Base-by-base conservation (phyloP, 2,888 invertebrate species). In the Drosophila limbata region DNA sequence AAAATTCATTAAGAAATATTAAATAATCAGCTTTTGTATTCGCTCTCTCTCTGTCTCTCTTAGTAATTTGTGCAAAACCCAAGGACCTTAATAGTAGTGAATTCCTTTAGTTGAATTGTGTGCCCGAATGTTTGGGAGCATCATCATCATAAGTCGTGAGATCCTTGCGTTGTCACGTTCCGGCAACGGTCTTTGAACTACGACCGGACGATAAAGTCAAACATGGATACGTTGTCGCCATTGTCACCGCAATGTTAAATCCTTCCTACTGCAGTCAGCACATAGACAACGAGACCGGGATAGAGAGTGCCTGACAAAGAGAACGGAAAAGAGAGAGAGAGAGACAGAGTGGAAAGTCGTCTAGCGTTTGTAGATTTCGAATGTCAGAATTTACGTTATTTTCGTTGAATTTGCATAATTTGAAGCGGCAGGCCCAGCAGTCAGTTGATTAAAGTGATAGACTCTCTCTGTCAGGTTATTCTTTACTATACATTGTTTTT, bases 391-490 rank as follows among this genome's bases (percentile, higher is more conserved):
- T 85, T 65, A 80, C 77, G 73, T 84, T 85, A 85, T 84, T 84
- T 88, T 75, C 63, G 81, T 85, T 73, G 77, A 85, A 88, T 88
- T 84, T 84, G 86, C 84, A 84, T 84, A 84, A 84, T 84, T 84
- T 79, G 57, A 42, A 69, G 53, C 63, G 66, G 56, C 77, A 76
- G 76, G 50, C 33, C 56, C 53, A 52, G 45, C 72, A 69, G 63
- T 59, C 81, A 85, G 84, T 84, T 84, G 86, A 84, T 84, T 88
- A 84, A 84, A 88, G 88, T 80, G 86, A 85, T 88, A 74, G 88
- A 88, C 86, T 73, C 72, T 68, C 86, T 72, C 72, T 68, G 67
- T 69, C 78, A 51, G 81, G 61, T 28, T 60, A 50, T 39, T 13
- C 52, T 60, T 52, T 60, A 45, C 52, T 60, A 47, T 60, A 45